phyloP scores from a whole-genome alignment of 2,888 invertebrate species.

The Polydrusus pterygomalis region DNA sequence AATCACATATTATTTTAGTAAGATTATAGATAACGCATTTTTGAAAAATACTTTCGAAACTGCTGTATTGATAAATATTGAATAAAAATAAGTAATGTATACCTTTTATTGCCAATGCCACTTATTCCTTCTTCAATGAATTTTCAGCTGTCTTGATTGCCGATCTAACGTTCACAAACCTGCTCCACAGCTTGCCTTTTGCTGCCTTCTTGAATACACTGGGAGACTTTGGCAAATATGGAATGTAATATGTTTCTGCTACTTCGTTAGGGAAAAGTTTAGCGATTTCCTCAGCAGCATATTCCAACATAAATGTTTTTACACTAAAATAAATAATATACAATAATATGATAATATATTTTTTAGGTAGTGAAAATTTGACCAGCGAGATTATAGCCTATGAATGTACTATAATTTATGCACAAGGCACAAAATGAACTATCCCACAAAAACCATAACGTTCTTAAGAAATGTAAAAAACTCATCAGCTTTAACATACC shows the following conservation, averaged over 20 bases:
- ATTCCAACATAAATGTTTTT: conserved; percentile 3
- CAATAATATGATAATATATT: background rate
- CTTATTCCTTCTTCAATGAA: background rate
- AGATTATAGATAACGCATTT: no score
- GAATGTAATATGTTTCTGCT: conserved; percentile 1
- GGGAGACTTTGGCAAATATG: background rate
- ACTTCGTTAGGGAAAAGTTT: conserved; percentile 4
- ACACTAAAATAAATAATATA: background rate
- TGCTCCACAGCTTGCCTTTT: background rate
- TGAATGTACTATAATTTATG: no score
- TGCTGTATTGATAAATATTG: no score
- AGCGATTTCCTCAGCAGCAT: conserved; percentile 7
- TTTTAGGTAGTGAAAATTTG: no score
- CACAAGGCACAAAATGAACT: no score
- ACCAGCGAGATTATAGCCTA: no score
- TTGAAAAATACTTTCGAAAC: no score
- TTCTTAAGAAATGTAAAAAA: background rate
- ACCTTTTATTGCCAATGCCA: no score
- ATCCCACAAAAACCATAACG: no score
- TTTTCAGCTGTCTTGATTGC: background rate
- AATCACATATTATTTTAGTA: no score
- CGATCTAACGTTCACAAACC: background rate
- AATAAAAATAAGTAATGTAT: no score
- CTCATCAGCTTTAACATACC: background rate
- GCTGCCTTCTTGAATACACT: background rate